Conservation (phyloP, 2,113 vertebrate genomes). For the Myrmecophaga tridactyla region DNA sequence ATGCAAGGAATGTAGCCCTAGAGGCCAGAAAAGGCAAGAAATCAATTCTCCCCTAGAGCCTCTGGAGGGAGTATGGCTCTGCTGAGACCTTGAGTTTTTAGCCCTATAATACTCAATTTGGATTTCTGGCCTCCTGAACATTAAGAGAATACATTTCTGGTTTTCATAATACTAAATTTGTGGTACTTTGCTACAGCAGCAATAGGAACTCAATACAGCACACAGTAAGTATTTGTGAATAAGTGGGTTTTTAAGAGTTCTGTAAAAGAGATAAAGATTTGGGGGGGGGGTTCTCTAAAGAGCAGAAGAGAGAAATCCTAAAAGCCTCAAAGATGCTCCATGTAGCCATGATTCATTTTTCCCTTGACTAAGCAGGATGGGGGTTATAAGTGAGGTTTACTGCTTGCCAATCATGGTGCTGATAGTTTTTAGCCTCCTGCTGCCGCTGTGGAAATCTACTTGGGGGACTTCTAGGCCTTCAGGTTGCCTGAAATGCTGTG, state of each 20-base stretch:
- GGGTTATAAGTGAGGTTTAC: not conserved
- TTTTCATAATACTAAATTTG: constrained; percentile 27
- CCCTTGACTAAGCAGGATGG: not conserved
- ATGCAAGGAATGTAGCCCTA: not conserved
- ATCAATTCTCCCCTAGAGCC: not conserved
- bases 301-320: not conserved
- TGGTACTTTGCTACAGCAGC: not conserved
- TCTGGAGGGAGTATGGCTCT: not conserved
- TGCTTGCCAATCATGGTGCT: not conserved
- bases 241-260: not conserved
- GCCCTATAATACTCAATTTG: not conserved
- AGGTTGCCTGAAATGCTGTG: constrained; percentile 13
- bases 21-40: not conserved
- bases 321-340: constrained; percentile 24
- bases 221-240: constrained; percentile 36
- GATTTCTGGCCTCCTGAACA: not conserved
- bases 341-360: not conserved
- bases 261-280: constrained; percentile 30
- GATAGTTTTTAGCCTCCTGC: not conserved
- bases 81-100: not conserved
- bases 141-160: not conserved
- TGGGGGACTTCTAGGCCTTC: not conserved
- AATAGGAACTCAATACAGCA: constrained; percentile 8
- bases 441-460: constrained; percentile 26
- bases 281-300: not conserved